Percentiles rank a stretch among this genome's conserved stretches.
These are phyloP conservation scores for Drosophila funebris DNA, from an alignment of 1,140 invertebrate species.

Conservation along the genomic window DNA sequence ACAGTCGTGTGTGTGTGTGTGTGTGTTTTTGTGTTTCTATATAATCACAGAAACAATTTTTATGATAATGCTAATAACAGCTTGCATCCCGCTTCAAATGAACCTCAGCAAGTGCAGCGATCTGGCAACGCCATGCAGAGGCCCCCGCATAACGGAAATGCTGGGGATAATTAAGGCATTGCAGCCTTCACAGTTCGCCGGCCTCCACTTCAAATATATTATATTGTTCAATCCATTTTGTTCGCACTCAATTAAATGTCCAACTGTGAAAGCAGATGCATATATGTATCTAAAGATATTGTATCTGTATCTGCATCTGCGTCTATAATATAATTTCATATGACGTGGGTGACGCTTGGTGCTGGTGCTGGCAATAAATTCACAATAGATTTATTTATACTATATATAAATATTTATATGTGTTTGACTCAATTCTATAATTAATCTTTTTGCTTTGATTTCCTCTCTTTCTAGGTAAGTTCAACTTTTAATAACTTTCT, in stretches of 20 bases:
- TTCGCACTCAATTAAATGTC: slow-evolving; percentile 71
- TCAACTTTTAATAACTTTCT: background rate
- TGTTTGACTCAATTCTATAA: slow-evolving; percentile 49
- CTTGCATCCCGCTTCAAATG: slow-evolving; percentile 5
- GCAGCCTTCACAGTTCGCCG: slow-evolving; percentile 27
- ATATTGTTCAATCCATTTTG: slow-evolving; percentile 39
- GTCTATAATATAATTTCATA: slow-evolving; percentile 15
- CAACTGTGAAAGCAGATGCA: slow-evolving; percentile 18
- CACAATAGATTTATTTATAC: slow-evolving; percentile 5
- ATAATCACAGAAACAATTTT: slow-evolving; percentile 54
- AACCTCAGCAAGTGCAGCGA: slow-evolving; percentile 6
- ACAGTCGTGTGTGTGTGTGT: slow-evolving; percentile 19
- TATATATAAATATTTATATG: no score
- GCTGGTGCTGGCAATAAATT: slow-evolving; percentile 26
- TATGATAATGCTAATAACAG: slow-evolving; percentile 50
- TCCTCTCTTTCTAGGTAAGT: slow-evolving; percentile 70
- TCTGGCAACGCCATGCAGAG: slow-evolving; percentile 9
- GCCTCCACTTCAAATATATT: slow-evolving; percentile 11
- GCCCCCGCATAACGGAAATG: slow-evolving; percentile 21
- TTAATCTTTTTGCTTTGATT: slow-evolving; percentile 42
- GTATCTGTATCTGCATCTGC: slow-evolving; percentile 15
- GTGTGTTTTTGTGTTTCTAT: slow-evolving; percentile 4
- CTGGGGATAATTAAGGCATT: slow-evolving; percentile 20
- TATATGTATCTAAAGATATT: slow-evolving; percentile 15
- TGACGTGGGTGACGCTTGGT: slow-evolving; percentile 47